Percentiles rank a stretch among this genome's conserved stretches.
Evolutionary conservation across 2,797 vertebrate species (phyloP).

Genomic region (Odontamblyopus rebecca): DNA sequence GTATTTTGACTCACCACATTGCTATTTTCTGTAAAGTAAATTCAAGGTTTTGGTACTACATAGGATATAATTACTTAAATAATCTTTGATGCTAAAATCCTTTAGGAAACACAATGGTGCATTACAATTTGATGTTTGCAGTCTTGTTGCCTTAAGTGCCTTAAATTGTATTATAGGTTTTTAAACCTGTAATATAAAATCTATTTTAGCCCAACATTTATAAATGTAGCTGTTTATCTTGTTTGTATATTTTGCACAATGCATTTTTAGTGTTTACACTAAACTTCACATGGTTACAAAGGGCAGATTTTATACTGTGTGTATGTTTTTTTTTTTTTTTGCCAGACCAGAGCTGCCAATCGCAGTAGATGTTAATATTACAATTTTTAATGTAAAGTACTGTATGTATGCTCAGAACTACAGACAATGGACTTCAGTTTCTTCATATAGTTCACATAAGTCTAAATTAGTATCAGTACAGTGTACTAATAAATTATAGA

Average conservation of each 20-base stretch:
- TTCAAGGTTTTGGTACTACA: constrained; percentile 62
- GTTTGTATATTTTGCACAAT: constrained; percentile 81
- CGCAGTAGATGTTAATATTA: neutral
- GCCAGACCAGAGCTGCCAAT: neutral
- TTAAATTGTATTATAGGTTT: constrained; percentile 58
- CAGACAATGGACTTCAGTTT: neutral
- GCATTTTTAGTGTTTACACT: constrained; percentile 69
- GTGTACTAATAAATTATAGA: neutral
- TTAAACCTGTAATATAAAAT: constrained; percentile 24
- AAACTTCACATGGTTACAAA: constrained; percentile 40
- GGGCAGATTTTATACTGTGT: constrained; percentile 28
- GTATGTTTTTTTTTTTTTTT: neutral
- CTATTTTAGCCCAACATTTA: constrained; percentile 31
- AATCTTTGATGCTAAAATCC: constrained; percentile 50
- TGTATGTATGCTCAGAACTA: neutral
- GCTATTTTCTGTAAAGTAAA: constrained; percentile 34
- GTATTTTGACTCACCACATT: constrained; percentile 17
- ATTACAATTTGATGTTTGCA: constrained; percentile 61
- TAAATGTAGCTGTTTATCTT: constrained; percentile 33
- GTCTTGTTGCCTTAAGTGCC: constrained; percentile 67
- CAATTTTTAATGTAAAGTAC: neutral
- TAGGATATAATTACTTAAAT: constrained; percentile 42
- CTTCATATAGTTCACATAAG: neutral
- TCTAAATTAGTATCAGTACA: neutral
- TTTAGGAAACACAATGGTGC: constrained; percentile 34